Conservation (phyloP, 2,113 vertebrate genomes). For the Lagopus muta region DNA sequence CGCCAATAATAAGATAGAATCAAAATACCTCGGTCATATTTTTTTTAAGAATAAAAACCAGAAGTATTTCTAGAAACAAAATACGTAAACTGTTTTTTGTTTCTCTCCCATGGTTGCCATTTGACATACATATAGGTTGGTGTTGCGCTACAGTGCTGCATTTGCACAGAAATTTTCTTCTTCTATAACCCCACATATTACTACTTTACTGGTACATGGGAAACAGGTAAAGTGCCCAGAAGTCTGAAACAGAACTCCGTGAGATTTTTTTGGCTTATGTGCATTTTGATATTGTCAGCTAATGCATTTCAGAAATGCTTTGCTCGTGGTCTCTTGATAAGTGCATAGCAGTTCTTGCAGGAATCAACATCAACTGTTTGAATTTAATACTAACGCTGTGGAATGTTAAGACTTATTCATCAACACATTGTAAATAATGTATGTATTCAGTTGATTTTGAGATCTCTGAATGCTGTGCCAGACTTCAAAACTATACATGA, state of each 20-base stretch:
- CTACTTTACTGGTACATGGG: slow-evolving; percentile 95
- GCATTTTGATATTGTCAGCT: slow-evolving; percentile 58
- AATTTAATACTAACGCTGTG: slow-evolving; percentile 65
- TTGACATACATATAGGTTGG: slow-evolving; percentile 86
- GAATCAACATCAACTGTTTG: slow-evolving; percentile 23
- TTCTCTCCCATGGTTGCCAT: slow-evolving; percentile 74
- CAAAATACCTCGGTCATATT: not conserved
- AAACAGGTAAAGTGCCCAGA: slow-evolving; percentile 92
- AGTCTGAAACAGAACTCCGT: slow-evolving; percentile 71
- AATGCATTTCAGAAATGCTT: slow-evolving; percentile 58
- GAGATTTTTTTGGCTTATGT: slow-evolving; percentile 55
- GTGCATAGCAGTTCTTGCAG: slow-evolving; percentile 28
- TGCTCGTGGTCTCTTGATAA: slow-evolving; percentile 49
- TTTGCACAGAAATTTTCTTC: slow-evolving; percentile 91
- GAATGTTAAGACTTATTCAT: not conserved
- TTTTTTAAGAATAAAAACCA: slow-evolving; percentile 15
- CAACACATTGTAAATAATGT: not conserved
- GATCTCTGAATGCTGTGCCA: not conserved
- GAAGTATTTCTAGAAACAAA: slow-evolving; percentile 22
- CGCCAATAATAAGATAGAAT: not conserved
- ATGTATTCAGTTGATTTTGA: not conserved
- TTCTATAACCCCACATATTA: slow-evolving; percentile 97
- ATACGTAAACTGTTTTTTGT: slow-evolving; percentile 70
- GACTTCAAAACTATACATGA: not conserved
- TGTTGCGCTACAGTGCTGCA: slow-evolving; percentile 90